These are phyloP conservation scores for Chouioia cunea DNA, from an alignment of 2,888 invertebrate genomes.

Conservation along the genomic window DNA sequence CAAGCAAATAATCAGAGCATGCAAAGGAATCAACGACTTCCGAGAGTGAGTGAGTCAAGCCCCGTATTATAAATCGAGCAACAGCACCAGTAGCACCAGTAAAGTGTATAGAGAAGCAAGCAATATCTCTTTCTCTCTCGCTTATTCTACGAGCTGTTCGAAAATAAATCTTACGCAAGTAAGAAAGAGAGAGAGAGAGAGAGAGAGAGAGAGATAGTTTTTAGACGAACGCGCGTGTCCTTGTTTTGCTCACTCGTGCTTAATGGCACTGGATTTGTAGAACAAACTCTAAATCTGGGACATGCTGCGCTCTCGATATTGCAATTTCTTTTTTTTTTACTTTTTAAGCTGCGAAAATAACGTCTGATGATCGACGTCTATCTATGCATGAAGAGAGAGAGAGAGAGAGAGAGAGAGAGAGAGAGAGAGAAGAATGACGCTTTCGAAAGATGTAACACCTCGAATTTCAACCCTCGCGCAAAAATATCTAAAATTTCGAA, in stretches of 20 bases:
- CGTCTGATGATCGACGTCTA: too few relatives aligned
- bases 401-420: neutral
- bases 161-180: constrained; percentile 46
- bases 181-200: constrained; percentile 18
- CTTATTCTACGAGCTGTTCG: constrained; percentile 29
- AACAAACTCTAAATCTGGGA: constrained; percentile 48
- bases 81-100: neutral
- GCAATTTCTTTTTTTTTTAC: constrained; percentile 27
- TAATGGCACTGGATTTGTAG: constrained; percentile 54
- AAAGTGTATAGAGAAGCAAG: too few relatives aligned
- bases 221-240: constrained; percentile 40
- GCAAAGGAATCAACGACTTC: too few relatives aligned
- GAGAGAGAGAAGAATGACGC: too few relatives aligned
- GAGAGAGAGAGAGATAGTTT: neutral
- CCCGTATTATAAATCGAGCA: too few relatives aligned
- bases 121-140: too few relatives aligned
- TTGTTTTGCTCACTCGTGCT: constrained; percentile 49
- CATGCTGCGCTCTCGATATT: constrained; percentile 39
- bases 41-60: neutral
- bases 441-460: too few relatives aligned
- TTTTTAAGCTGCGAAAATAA: too few relatives aligned
- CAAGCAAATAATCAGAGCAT: neutral
- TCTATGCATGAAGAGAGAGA: neutral
- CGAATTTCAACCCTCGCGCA: neutral
- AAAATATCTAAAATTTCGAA: constrained; percentile 14